A percentile compares a stretch with the other conserved stretches of the same genome.
Conservation (phyloP, 2,113 vertebrate genomes). For the Rana temporaria region DNA sequence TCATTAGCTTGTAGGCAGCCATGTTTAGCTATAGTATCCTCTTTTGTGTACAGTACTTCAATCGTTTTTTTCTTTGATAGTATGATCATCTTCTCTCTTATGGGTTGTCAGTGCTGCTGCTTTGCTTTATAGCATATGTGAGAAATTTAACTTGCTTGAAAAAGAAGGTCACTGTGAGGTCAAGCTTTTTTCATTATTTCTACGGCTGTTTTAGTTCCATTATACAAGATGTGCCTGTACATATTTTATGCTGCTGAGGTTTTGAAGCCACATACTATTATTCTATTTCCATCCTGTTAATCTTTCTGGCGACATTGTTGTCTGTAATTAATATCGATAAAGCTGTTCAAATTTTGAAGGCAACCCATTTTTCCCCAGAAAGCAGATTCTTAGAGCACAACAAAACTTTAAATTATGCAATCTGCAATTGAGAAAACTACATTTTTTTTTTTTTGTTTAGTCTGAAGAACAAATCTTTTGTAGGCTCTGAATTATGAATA, state of each 20-base stretch:
- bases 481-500: conserved; percentile 26
- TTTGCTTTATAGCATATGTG: not conserved
- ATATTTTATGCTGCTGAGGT: conserved; percentile 9
- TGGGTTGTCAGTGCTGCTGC: not conserved
- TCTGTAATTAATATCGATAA: conserved; percentile 27
- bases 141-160: not conserved
- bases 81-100: not conserved
- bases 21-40: no score
- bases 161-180: not conserved
- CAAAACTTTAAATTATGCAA: not conserved
- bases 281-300: not conserved
- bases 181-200: not conserved
- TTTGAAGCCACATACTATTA: not conserved
- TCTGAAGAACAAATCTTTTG: conserved; percentile 8
- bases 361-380: not conserved
- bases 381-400: not conserved
- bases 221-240: not conserved
- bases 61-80: not conserved
- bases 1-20: no score
- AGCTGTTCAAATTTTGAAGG: conserved; percentile 15
- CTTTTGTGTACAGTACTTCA: no score
- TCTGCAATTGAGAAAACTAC: not conserved
- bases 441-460: not conserved
- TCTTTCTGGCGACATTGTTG: not conserved
- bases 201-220: not conserved